These are phyloP conservation scores for Melitaea athalia DNA, from an alignment of 2,888 invertebrate genomes.

Conservation along the genomic window DNA sequence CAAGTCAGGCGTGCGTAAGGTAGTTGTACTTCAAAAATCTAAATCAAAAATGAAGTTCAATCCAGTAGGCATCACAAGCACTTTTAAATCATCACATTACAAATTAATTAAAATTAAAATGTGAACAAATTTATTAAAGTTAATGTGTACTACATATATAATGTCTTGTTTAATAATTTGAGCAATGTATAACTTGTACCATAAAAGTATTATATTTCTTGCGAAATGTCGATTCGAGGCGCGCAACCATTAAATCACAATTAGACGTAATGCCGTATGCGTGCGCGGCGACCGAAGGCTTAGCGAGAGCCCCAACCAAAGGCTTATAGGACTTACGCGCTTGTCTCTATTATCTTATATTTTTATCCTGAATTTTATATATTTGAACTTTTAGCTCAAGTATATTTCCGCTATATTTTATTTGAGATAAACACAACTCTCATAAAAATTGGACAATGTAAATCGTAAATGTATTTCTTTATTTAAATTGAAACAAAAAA, in stretches of 20 bases:
- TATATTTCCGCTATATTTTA: no score
- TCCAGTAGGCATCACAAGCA: no score
- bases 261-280: slow-evolving; percentile 80
- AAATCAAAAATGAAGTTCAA: no score
- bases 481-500: no score
- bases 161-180: not conserved
- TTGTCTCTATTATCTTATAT: slow-evolving; percentile 68
- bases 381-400: not conserved
- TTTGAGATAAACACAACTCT: no score
- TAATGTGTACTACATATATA: not conserved
- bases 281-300: slow-evolving; percentile 69
- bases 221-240: slow-evolving; percentile 60
- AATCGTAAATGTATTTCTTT: no score
- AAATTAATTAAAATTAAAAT: no score
- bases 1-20: no score
- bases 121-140: no score
- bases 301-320: slow-evolving; percentile 57
- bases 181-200: slow-evolving; percentile 2
- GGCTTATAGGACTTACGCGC: slow-evolving; percentile 74
- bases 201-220: slow-evolving; percentile 29
- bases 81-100: no score
- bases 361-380: slow-evolving; percentile 36
- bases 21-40: no score
- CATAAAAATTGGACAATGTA: no score
- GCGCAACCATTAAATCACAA: slow-evolving; percentile 79